phyloP scores from a whole-genome alignment of 2,113 vertebrate genomes.

The Leptobrachium leishanense region DNA sequence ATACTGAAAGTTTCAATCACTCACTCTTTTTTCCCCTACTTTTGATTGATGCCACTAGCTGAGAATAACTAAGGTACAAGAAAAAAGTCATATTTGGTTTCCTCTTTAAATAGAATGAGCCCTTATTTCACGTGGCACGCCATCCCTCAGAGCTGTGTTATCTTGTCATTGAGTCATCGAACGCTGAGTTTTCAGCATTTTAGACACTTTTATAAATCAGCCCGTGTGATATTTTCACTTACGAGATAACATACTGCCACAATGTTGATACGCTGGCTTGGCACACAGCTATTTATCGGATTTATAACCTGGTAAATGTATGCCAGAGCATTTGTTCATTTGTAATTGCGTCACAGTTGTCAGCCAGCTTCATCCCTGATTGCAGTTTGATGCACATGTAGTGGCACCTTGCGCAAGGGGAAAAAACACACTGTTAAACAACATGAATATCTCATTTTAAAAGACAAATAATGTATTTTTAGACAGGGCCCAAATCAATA shows the following conservation, averaged over 20 bases:
- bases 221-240: not conserved
- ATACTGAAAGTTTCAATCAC: too few relatives aligned
- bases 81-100: not conserved
- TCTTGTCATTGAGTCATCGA: not conserved
- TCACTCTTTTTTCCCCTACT: too few relatives aligned
- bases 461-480: not conserved
- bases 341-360: slow-evolving; percentile 3
- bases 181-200: not conserved
- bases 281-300: not conserved
- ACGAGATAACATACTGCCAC: slow-evolving; percentile 2
- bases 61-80: too few relatives aligned
- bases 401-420: not conserved
- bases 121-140: not conserved
- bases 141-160: not conserved
- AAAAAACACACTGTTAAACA: not conserved
- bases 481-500: not conserved
- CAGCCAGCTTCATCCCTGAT: not conserved
- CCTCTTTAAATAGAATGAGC: not conserved
- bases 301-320: slow-evolving; percentile 2
- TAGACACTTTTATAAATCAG: slow-evolving; percentile 3
- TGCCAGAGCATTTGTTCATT: not conserved
- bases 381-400: not conserved
- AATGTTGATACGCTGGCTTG: not conserved
- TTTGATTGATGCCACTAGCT: too few relatives aligned
- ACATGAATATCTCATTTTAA: too few relatives aligned